Percentiles rank a stretch among this genome's conserved stretches.
phyloP scores from a whole-genome alignment of 2,113 vertebrate species.

The Hippoglossus stenolepis region DNA sequence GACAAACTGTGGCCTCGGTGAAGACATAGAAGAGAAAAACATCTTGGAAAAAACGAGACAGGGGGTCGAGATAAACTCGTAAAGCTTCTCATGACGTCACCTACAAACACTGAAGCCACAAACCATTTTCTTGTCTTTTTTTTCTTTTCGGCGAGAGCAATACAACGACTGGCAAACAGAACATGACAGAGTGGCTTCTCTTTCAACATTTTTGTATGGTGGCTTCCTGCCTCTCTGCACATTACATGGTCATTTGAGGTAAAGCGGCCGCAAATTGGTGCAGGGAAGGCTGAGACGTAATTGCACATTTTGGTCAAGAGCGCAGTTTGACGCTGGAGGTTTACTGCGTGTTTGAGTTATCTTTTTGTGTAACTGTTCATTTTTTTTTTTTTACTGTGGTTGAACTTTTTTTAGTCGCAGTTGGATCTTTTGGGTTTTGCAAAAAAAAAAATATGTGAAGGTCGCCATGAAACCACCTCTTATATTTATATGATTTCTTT shows the following conservation, averaged over 20 bases:
- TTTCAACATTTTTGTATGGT: conserved; percentile 56
- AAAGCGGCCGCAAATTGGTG: conserved; percentile 51
- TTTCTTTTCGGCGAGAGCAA: conserved; percentile 9
- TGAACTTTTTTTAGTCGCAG: conserved; percentile 24
- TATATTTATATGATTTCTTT: conserved; percentile 11
- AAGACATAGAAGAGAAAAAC: conserved; percentile 25
- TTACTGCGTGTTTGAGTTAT: conserved; percentile 45
- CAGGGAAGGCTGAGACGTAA: conserved; percentile 64
- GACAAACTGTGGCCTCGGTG: conserved; percentile 14
- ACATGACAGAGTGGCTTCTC: conserved; percentile 66
- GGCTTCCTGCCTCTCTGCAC: conserved; percentile 58
- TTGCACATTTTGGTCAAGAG: conserved; percentile 63
- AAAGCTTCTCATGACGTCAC: conserved; percentile 59
- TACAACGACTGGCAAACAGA: conserved; percentile 53
- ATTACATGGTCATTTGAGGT: conserved; percentile 77
- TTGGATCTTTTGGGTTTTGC: conserved; percentile 9
- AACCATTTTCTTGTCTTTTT: conserved; percentile 24
- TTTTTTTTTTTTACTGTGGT: conserved; percentile 37
- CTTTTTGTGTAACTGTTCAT: conserved; percentile 26
- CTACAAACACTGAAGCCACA: conserved; percentile 41
- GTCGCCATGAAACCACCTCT: conserved; percentile 18
- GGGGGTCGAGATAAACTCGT: conserved; percentile 37
- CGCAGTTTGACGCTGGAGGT: conserved; percentile 35
- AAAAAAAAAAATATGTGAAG: conserved; percentile 36
- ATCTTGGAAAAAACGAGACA: conserved; percentile 3